Evolutionary conservation across 1,140 invertebrate species (phyloP).

Genomic region (Chironomus striatipennis): DNA sequence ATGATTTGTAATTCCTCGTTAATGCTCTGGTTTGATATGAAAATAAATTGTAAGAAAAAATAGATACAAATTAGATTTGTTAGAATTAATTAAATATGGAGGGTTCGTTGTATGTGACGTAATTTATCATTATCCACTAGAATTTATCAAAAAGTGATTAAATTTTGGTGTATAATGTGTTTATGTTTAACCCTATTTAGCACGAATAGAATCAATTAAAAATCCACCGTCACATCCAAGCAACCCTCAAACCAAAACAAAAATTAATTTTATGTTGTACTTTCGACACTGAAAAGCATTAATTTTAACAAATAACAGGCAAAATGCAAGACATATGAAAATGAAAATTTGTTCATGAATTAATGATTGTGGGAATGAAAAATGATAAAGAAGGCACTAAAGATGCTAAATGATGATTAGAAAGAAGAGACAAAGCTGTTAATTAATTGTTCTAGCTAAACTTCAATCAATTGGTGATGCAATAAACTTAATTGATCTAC

Average conservation of each 20-base stretch:
- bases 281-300: too few relatives aligned
- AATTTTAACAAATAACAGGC: background rate
- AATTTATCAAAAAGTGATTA: too few relatives aligned
- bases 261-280: too few relatives aligned
- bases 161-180: too few relatives aligned
- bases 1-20: slow-evolving; percentile 18
- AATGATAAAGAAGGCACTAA: background rate
- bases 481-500: slow-evolving; percentile 19
- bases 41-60: background rate
- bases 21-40: background rate
- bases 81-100: background rate
- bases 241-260: too few relatives aligned
- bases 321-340: background rate
- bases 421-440: background rate
- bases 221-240: too few relatives aligned
- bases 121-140: too few relatives aligned
- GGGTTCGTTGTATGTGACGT: too few relatives aligned
- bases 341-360: background rate
- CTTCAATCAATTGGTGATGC: slow-evolving; percentile 21
- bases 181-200: too few relatives aligned
- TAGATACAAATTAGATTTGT: background rate
- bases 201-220: too few relatives aligned
- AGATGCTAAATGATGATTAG: background rate
- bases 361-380: slow-evolving; percentile 3
- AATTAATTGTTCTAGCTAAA: slow-evolving; percentile 20